Evolutionary conservation across 2,797 vertebrate species (phyloP), one percentile per base, ranked within the genome.

Genomic region (Malacoctenus gilli): DNA sequence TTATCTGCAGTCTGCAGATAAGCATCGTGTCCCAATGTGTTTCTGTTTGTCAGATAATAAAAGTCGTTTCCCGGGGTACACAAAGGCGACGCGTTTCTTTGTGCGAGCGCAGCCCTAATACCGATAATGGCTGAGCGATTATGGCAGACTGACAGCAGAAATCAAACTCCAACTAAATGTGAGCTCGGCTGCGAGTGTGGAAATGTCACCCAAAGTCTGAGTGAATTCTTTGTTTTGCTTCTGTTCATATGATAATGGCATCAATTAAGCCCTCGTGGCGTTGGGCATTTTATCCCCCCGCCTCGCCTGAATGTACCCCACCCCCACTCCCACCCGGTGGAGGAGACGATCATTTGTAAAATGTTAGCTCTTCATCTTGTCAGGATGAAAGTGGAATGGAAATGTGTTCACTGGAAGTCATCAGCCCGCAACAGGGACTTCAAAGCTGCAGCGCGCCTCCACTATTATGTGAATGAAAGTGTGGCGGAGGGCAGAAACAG

Each of bases 331-430:
- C 39, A 5, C 18, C 65, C 25, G 53, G 35, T 52, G 57, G 61
- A 64, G 60, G 61, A 64, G 60, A 57, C 60, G 59, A 60, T 63
- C 40, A 75, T 70, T 70, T 59, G 31, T 14, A 37, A 64, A 75
- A 77, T 75, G 63, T 72, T 63, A 68, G 61, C 47, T 21, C 80
- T 79, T 81, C 69, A 74, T 80, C 79, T 82, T 75, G 56, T 60
- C 59, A 36, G 83, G 80, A 89, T 87, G 77, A 87, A 89, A 86
- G 85, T 51, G 44, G 54, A 77, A 77, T 71, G 70, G 64, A 87
- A 89, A 87, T 86, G 60, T 62, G 66, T 71, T 79, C 73, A 36
- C 54, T 60, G 67, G 71, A 80, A 82, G 79, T 82, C 70, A 86
- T 84, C 78, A 78, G 81, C 70, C 58, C 51, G 75, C 62, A 37